These are phyloP conservation scores for Pocillopora grandis DNA, from an alignment of 92 coral and sea anemone species.

Conservation along the genomic window DNA sequence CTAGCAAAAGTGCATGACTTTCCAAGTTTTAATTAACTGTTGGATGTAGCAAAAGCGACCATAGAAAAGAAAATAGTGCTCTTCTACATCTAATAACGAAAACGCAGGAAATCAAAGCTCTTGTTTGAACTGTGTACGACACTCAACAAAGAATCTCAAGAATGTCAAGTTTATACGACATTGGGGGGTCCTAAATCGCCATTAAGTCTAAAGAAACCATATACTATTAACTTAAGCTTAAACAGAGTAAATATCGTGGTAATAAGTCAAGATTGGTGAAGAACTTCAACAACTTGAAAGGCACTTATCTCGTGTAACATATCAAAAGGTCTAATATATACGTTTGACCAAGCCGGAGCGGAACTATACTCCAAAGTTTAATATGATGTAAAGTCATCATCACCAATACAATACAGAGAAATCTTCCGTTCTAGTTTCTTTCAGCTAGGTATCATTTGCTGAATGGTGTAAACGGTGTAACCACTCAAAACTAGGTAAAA, in stretches of 20 bases:
- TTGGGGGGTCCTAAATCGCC: not conserved
- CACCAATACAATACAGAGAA: not conserved
- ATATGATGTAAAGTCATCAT: not conserved
- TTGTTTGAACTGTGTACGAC: not conserved
- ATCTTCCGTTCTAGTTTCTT: too few species aligned
- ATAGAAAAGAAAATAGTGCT: not conserved
- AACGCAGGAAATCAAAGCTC: conserved; percentile 4
- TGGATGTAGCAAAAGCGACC: too few species aligned
- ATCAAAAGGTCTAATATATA: not conserved
- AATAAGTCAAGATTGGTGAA: not conserved
- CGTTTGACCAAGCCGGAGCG: not conserved
- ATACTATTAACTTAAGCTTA: not conserved
- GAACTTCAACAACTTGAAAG: not conserved
- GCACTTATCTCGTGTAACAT: not conserved
- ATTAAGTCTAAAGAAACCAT: not conserved
- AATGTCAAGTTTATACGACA: conserved; percentile 4
- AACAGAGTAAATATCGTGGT: not conserved
- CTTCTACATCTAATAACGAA: not conserved
- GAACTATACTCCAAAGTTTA: not conserved
- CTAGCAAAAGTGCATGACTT: too few species aligned
- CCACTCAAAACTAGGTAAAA: too few species aligned
- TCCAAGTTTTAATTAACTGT: too few species aligned
- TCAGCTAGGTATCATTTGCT: not conserved
- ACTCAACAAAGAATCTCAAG: not conserved
- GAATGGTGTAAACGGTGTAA: not conserved